Conservation (phyloP, 2,113 vertebrate species). For the Hydrolagus affinis region DNA sequence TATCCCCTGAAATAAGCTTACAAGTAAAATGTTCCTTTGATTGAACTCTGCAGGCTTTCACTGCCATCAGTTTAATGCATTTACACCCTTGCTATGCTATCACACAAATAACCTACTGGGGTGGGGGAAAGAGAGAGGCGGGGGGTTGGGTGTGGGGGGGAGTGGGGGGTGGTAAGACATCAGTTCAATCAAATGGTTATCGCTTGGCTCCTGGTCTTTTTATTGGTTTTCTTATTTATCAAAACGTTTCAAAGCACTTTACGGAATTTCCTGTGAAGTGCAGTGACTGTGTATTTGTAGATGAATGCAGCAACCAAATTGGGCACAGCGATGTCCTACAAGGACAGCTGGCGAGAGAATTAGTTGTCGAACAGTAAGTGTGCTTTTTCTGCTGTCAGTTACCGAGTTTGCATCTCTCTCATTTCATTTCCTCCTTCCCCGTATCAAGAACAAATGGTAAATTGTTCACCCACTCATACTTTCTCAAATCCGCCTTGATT, state of each 20-base stretch:
- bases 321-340: no score
- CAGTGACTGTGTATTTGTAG: no score
- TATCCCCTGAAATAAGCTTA: constrained; percentile 4
- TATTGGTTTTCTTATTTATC: not conserved
- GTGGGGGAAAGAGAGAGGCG: no score
- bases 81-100: not conserved
- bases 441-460: not conserved
- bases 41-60: constrained; percentile 11
- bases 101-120: not conserved
- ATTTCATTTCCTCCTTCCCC: not conserved
- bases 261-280: no score
- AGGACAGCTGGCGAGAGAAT: no score
- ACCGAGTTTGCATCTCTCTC: not conserved
- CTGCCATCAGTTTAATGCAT: not conserved
- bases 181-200: not conserved
- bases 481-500: not conserved
- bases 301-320: no score
- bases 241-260: not conserved
- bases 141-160: no score
- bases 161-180: no score
- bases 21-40: constrained; percentile 1
- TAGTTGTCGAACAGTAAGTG: no score
- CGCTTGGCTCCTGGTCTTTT: not conserved
- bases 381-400: no score
- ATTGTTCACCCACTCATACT: not conserved